Percentiles rank a stretch among this genome's conserved stretches.
phyloP scores from a whole-genome alignment of 64 coral and sea anemone species.

The Montipora sp. region DNA sequence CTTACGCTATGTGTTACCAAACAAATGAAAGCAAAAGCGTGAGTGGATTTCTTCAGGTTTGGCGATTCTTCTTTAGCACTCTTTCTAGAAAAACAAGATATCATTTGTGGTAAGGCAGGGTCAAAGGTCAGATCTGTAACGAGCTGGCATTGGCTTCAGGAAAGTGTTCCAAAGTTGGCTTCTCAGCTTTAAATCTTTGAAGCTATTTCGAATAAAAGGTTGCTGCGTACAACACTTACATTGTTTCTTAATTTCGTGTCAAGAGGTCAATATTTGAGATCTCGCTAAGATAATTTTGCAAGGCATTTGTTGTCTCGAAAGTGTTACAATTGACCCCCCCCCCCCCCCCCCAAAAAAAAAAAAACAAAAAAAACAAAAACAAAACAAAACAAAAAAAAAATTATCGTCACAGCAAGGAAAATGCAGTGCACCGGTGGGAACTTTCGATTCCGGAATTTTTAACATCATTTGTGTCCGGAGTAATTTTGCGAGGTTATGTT shows the following conservation, averaged over 20 bases:
- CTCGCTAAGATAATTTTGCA: not conserved
- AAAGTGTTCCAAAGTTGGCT: not conserved
- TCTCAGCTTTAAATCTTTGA: constrained; percentile 8
- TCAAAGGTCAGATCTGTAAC: not conserved
- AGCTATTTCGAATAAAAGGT: not conserved
- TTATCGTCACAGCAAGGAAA: too few species aligned
- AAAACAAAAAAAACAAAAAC: too few species aligned
- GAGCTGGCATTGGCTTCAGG: too few species aligned
- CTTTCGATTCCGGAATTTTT: too few species aligned
- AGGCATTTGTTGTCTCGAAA: too few species aligned
- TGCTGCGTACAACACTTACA: not conserved
- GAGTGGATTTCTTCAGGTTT: not conserved
- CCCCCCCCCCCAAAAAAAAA: too few species aligned
- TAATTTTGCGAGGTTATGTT: too few species aligned
- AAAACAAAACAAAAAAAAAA: too few species aligned
- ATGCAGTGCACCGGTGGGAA: too few species aligned
- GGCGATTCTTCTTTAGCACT: not conserved
- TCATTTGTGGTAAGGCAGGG: not conserved
- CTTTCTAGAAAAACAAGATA: not conserved
- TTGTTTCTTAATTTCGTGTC: not conserved
- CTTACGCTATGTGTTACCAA: not conserved
- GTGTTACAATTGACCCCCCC: too few species aligned
- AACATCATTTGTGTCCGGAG: too few species aligned
- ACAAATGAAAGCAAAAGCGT: not conserved
- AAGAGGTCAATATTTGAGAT: not conserved